phyloP scores from a whole-genome alignment of 2,797 vertebrate genomes.

The Bufotes viridis region DNA sequence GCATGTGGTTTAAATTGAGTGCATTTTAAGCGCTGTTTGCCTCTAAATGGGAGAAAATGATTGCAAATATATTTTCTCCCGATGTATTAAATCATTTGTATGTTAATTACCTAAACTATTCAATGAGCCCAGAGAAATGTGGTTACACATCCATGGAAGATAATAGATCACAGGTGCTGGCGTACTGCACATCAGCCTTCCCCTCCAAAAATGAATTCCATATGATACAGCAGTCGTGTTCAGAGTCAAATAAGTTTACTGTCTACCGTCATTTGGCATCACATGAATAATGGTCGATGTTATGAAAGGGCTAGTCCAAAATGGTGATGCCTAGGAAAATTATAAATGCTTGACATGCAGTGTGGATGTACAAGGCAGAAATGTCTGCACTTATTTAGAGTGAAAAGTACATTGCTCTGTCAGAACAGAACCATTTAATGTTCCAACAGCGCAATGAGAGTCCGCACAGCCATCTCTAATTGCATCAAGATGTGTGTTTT shows the following conservation, averaged over 20 bases:
- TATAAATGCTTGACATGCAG: slow-evolving; percentile 26
- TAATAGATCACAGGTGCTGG: slow-evolving; percentile 35
- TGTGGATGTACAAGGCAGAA: neutral
- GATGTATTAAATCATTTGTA: slow-evolving; percentile 26
- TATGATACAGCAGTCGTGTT: slow-evolving; percentile 37
- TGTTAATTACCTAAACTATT: slow-evolving; percentile 12
- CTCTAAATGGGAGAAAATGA: neutral
- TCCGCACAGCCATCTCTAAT: neutral
- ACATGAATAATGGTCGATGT: slow-evolving; percentile 5
- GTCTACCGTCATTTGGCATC: slow-evolving; percentile 21
- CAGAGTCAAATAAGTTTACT: slow-evolving; percentile 42
- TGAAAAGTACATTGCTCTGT: neutral
- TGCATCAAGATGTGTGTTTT: slow-evolving; percentile 31
- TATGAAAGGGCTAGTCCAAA: neutral
- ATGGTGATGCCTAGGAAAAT: slow-evolving; percentile 22
- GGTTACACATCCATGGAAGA: slow-evolving; percentile 29
- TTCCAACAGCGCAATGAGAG: slow-evolving; percentile 50
- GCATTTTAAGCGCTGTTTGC: neutral
- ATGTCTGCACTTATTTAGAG: slow-evolving; percentile 46
- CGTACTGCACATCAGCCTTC: neutral
- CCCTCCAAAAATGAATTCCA: slow-evolving; percentile 30
- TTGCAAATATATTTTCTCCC: neutral
- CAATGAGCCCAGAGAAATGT: neutral
- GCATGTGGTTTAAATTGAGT: neutral
- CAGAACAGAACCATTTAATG: slow-evolving; percentile 44